These are phyloP conservation scores for Disparrhopalites patrizii DNA, from an alignment of 2,888 invertebrate species.

Conservation along the genomic window DNA sequence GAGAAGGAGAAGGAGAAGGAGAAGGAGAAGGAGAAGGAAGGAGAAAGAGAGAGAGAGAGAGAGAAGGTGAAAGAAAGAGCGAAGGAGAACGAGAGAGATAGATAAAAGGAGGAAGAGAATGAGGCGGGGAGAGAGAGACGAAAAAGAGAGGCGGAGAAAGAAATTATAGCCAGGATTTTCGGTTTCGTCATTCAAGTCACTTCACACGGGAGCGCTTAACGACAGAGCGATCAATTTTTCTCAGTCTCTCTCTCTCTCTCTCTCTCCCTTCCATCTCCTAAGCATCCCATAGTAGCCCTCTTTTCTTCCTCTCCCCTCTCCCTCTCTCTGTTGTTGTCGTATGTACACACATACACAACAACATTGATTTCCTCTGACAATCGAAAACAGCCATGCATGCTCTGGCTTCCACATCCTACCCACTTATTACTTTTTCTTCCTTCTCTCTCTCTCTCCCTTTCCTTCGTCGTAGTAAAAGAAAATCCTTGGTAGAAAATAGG, in stretches of 20 bases:
- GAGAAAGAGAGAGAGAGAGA: neutral
- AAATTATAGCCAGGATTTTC: slow-evolving; percentile 5
- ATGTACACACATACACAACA: neutral
- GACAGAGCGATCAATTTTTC: slow-evolving; percentile 5
- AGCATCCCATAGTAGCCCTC: neutral
- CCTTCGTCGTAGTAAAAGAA: no score
- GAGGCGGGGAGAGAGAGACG: neutral
- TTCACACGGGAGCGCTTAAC: slow-evolving; percentile 6
- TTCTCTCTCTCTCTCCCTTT: neutral
- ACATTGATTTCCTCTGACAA: neutral
- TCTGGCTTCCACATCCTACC: neutral
- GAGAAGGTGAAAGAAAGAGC: neutral
- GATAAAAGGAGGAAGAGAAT: neutral
- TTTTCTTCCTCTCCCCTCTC: neutral
- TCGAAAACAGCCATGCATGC: neutral
- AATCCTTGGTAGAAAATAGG: no score
- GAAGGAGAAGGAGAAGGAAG: neutral
- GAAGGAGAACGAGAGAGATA: neutral
- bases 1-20: neutral
- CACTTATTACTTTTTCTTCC: neutral
- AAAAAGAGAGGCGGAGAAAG: neutral
- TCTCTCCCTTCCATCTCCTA: neutral
- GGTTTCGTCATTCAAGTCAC: slow-evolving; percentile 7
- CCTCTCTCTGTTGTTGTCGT: neutral
- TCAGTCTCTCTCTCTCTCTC: neutral